These are phyloP conservation scores for Zoanthus sansibaricus DNA, from an alignment of 92 coral and sea anemone genomes.

Conservation along the genomic window DNA sequence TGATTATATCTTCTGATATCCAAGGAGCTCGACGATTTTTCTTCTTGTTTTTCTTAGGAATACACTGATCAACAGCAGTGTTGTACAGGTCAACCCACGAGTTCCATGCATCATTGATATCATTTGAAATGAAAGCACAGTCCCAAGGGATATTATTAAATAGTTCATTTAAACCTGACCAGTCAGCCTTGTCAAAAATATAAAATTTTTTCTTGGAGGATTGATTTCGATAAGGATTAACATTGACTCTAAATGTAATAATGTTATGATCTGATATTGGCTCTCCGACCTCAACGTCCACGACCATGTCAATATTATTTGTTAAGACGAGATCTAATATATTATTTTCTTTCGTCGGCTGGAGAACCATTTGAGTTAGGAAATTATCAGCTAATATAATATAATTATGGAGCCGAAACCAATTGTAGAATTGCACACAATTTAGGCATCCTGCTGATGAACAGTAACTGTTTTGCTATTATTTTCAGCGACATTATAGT, in stretches of 20 bases:
- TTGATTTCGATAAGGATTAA: no score
- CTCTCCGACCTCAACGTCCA: slow-evolving; percentile 56
- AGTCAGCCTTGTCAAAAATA: slow-evolving; percentile 57
- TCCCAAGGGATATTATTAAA: slow-evolving; percentile 33
- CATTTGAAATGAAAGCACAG: slow-evolving; percentile 44
- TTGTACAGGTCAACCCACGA: slow-evolving; percentile 38
- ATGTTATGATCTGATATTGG: slow-evolving; percentile 71
- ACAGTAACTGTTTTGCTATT: no score
- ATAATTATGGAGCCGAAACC: no score
- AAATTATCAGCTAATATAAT: slow-evolving; percentile 64
- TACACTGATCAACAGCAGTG: background rate
- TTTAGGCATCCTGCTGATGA: no score
- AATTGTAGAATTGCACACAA: no score
- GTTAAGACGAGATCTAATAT: slow-evolving; percentile 64
- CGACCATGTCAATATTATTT: slow-evolving; percentile 54
- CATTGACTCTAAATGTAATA: slow-evolving; percentile 32
- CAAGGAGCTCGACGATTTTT: no score
- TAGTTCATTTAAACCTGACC: slow-evolving; percentile 53
- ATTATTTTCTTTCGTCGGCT: slow-evolving; percentile 62
- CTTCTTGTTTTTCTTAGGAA: background rate
- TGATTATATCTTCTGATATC: no score
- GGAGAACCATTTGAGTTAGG: slow-evolving; percentile 65
- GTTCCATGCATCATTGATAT: background rate
- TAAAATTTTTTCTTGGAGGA: slow-evolving; percentile 52
- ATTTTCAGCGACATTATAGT: no score